These are phyloP conservation scores for Shinisaurus crocodilurus DNA, from an alignment of 2,113 vertebrate genomes.

Conservation along the genomic window DNA sequence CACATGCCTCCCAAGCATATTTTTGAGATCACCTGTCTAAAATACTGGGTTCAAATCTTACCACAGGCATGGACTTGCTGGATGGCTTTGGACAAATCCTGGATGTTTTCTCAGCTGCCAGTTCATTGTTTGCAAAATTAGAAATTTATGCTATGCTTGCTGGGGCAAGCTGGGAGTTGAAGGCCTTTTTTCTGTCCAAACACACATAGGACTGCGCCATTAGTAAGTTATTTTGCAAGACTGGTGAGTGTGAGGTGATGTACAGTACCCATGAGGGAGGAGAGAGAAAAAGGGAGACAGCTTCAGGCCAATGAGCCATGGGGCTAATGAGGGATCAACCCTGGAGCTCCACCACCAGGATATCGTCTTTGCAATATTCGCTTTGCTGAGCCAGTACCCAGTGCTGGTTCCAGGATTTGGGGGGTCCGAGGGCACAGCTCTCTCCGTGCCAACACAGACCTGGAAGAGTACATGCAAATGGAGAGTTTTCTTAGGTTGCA, in stretches of 20 bases:
- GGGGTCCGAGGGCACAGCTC: no score
- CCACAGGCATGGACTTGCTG: neutral
- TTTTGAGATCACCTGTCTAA: neutral
- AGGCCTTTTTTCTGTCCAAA: no score
- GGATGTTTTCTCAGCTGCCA: neutral
- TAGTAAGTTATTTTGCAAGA: neutral
- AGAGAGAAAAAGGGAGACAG: neutral
- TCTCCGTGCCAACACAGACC: no score
- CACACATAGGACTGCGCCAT: no score
- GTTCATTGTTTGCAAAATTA: neutral
- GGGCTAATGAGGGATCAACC: neutral
- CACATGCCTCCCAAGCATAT: neutral
- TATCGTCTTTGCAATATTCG: neutral
- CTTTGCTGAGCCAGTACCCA: no score
- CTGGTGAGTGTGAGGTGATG: no score
- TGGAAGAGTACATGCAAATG: no score
- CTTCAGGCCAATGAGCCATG: neutral
- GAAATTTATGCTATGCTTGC: neutral
- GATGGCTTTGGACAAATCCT: neutral
- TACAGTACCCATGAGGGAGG: neutral
- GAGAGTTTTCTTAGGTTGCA: no score
- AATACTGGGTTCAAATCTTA: neutral
- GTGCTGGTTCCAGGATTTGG: no score
- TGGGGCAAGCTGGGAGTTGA: neutral
- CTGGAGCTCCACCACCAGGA: no score